Evolutionary conservation across 2,113 vertebrate genomes (phyloP), one percentile per base, ranked within the genome.

Genomic region (Perognathus longimembris): DNA sequence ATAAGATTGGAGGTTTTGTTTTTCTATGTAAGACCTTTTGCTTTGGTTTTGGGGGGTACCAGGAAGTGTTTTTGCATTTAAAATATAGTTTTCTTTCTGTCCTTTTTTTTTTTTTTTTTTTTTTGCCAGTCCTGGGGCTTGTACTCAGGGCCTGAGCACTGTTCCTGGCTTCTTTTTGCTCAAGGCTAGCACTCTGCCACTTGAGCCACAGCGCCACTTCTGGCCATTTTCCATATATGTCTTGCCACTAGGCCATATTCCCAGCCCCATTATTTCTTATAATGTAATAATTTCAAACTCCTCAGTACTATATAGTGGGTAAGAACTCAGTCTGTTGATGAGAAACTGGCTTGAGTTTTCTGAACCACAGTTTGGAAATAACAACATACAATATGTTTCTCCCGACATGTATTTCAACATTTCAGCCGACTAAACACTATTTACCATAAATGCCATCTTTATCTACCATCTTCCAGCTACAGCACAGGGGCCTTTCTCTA

Each of bases 281-380:
- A 50, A 69, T 28, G 22, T n/a, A 1, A 10, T 83, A 28, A 70
- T 91, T 63, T 77, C 24, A 91, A 42, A 57, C 64, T 85, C 59
- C 18, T 82, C 45, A 45, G 26, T 81, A 50, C 10, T 67, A 24
- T 73, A 74, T 34, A 34, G 20, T 79, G 20, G 26, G 54, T 66
- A n/a, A 61, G 28, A 94, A 30, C 24, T 89, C 36, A 36, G 7
- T 84, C 34, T 18, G 0, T 70, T 74, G 14, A 1, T 70, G 61
- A 63, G 10, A 18, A 61, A 57, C 78, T 71, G 83, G 32, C 67
- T 88, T 82, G 67, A 32, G 24, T 91, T 74, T 34, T 38, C 71
- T 75, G 61, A 82, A 42, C 64, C 38, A 84, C 74, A 67, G 28
- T 38, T 78, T 82, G 38, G 57, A 94, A 88, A 50, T 92, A 14